phyloP scores from a whole-genome alignment of 2,797 vertebrate species.

The Erithacus rubecula region DNA sequence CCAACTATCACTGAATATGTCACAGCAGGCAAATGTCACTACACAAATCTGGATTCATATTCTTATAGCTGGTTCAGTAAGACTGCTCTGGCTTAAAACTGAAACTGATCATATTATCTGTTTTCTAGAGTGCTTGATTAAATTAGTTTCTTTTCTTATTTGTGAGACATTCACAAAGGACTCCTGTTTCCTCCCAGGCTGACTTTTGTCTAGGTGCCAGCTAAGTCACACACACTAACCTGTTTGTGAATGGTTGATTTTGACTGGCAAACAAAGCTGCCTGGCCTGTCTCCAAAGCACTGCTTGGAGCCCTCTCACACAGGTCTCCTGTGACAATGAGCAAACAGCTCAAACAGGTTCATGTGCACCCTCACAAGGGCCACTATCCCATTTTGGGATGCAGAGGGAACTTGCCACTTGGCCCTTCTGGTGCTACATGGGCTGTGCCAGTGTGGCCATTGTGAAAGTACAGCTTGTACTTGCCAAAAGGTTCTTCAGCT shows the following conservation, averaged over 20 bases:
- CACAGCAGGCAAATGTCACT: not conserved
- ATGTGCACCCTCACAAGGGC: not conserved
- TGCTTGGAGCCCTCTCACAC: not conserved
- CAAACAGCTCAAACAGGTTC: not conserved
- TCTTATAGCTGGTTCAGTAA: not conserved
- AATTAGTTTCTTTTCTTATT: not conserved
- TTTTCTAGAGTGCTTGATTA: not conserved
- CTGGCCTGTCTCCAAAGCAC: not conserved
- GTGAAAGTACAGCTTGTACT: not conserved
- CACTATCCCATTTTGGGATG: not conserved
- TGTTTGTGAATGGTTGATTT: not conserved
- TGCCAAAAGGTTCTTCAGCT: not conserved
- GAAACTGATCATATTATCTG: not conserved
- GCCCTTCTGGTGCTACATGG: not conserved
- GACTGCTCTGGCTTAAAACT: not conserved
- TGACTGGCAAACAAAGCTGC: not conserved
- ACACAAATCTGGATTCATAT: not conserved
- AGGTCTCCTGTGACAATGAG: not conserved
- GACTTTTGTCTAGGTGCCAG: conserved; percentile 13
- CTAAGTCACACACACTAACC: conserved; percentile 5
- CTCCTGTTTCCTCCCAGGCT: not conserved
- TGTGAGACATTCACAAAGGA: not conserved
- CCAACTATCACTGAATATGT: not conserved
- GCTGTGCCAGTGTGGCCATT: not conserved
- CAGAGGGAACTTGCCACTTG: not conserved